Base-by-base conservation (phyloP, 37 sponge, comb jelly and placozoan species). In the Aplysina aerophoba region DNA sequence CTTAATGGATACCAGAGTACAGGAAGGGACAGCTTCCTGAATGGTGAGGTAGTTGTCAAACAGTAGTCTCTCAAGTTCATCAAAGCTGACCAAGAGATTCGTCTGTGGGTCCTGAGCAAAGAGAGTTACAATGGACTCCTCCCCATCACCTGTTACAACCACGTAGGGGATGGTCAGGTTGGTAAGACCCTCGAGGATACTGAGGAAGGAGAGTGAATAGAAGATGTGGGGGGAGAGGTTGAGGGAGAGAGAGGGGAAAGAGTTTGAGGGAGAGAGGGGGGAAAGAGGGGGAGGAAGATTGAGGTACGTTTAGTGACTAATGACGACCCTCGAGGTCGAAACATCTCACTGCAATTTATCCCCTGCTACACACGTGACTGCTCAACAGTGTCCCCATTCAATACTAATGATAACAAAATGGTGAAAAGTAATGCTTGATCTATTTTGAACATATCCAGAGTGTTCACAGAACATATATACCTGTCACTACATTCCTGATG, bases 81-180 rank as follows among this genome's bases (percentile, higher is more conserved):
- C 53, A 36, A 75, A 75, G 54, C 78, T 75, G 53, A 75, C 78
- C n/a, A 75, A 44, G 21, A 53, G 44, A 44, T 75, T 75, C 3
- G 78, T 75, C 24, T 4, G n/a, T 1, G 44, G 44, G 53, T 75
- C 40, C 40, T 75, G 78, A 41, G 78, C 78, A 41, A 24, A 53
- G 25, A 75, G 39, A 44, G 50, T 40, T 31, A 36, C 37, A 41
- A 15, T 44, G 54, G 54, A 40, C n/a, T 35, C 71, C 28, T 12
- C 34, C 12, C 11, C 34, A 35, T 69, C 34, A 6, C 34, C 33
- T 17, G 34, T 35, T 12, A 69, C 28, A 30, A 35, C 34, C 19
- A 35, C 34, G 30, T 35, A 30, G 34, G 71, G 28, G 34, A 69
- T 35, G 34, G 71, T 69, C 15, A 69, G 34, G 71, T 69, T 69